Conservation (phyloP, 2,113 vertebrate species). For the Platanista minor region DNA sequence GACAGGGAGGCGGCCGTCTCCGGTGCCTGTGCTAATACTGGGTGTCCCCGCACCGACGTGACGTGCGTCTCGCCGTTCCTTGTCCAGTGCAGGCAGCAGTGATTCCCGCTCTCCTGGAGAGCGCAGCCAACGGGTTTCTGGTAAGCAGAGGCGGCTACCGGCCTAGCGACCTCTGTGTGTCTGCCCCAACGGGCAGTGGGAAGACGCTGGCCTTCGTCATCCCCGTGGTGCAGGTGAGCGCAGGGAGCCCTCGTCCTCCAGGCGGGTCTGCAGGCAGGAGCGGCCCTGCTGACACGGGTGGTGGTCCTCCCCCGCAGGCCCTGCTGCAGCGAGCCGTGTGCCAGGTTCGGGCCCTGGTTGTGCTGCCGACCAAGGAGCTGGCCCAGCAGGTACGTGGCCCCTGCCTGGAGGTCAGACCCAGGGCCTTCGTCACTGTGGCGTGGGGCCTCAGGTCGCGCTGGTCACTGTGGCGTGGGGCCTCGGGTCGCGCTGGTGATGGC, state of each 20-base stretch:
- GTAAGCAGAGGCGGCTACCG: conserved; percentile 87
- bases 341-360: conserved; percentile 88
- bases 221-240: conserved; percentile 91
- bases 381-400: conserved; percentile 89
- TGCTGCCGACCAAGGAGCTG: conserved; percentile 96
- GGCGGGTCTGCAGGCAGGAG: fast-evolving
- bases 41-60: fast-evolving
- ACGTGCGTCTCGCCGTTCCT: fast-evolving
- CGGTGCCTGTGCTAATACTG: too few relatives aligned
- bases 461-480: background rate
- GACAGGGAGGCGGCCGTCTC: fast-evolving
- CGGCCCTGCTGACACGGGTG: fast-evolving
- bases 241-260: fast-evolving
- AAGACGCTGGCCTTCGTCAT: conserved; percentile 95
- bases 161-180: conserved; percentile 94
- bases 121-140: conserved; percentile 81
- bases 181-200: conserved; percentile 95
- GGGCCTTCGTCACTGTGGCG: too few relatives aligned
- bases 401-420: fast-evolving
- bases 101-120: conserved; percentile 91
- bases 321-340: conserved; percentile 88
- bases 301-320: conserved; percentile 75
- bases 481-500: background rate
- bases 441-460: background rate
- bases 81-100: conserved; percentile 91